Conservation (phyloP, 2,797 vertebrate genomes). For the Oreonectes daqikongensis region DNA sequence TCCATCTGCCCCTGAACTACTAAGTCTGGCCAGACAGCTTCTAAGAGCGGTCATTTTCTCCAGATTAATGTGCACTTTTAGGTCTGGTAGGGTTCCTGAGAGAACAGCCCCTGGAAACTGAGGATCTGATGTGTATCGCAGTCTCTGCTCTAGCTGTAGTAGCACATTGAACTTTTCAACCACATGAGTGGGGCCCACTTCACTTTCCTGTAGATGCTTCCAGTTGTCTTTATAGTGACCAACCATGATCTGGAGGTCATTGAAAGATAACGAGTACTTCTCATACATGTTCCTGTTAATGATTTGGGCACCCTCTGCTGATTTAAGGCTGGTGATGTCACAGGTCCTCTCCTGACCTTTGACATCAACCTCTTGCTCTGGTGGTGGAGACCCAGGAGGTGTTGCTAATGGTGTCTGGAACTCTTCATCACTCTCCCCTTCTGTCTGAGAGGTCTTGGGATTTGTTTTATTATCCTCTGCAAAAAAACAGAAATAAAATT, state of each 20-base stretch:
- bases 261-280: slow-evolving; percentile 90
- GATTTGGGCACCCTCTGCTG: slow-evolving; percentile 77
- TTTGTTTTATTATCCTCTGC: slow-evolving; percentile 72
- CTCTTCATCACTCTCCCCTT: slow-evolving; percentile 92
- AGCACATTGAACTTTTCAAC: slow-evolving; percentile 98
- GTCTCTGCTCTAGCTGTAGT: slow-evolving; percentile 89
- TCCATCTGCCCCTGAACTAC: slow-evolving; percentile 64
- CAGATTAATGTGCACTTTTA: slow-evolving; percentile 96
- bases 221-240: slow-evolving; percentile 94
- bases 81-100: slow-evolving; percentile 90
- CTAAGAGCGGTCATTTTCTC: slow-evolving; percentile 92
- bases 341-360: slow-evolving; percentile 66
- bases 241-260: slow-evolving; percentile 98
- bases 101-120: slow-evolving; percentile 94
- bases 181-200: slow-evolving; percentile 95
- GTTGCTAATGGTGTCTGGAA: slow-evolving; percentile 95
- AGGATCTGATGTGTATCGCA: slow-evolving; percentile 96
- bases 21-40: slow-evolving; percentile 86
- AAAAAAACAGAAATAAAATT: slow-evolving; percentile 31
- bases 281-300: slow-evolving; percentile 91
- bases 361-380: slow-evolving; percentile 72
- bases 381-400: slow-evolving; percentile 86
- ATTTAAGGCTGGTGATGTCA: slow-evolving; percentile 71
- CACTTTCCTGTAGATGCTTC: slow-evolving; percentile 93
- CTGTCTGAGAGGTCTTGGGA: slow-evolving; percentile 71